Evolutionary conservation across 2,797 vertebrate species (phyloP), one percentile per base, ranked within the genome.

Genomic region (Sylvilagus floridanus): DNA sequence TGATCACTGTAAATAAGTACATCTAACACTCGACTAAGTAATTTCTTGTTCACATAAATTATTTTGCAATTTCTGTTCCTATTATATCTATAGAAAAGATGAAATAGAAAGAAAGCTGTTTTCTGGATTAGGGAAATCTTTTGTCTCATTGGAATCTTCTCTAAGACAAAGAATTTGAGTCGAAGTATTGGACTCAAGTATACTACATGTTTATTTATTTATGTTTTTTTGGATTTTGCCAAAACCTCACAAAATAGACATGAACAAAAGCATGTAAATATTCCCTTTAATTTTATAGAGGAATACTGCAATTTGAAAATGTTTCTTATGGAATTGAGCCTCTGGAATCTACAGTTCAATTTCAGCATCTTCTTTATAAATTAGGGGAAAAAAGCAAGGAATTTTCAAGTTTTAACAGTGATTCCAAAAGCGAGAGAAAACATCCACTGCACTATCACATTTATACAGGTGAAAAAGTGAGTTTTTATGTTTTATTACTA

Each of bases 291-390:
- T 82, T 84, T 92, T 93, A 62, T 94, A 98, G 98, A 10, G 97
- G 98, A 77, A 28, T 98, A 50, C 69, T 98, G 54, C 97, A 98
- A 57, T 94, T 98, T 92, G 82, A 95, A 82, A 97, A 97, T 50
- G 24, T 79, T 84, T 97, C 95, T 87, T 98, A 98, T 0, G 97
- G 97, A 90, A 97, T 98, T 2, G 97, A 97, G 75, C 97, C 97
- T 21, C 75, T 98, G 78, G 97, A 97, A 32, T 83, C 93, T 26
- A 37, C 90, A 26, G 47, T 82, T 17, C 87, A 90, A 19, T 96
- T 96, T 84, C 96, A 97, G 42, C 98, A 98, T 63, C 85, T 98
- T 72, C 3, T 98, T 94, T 98, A 97, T 84, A 96, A 95, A 81
- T n/a, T 96, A 81, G 79, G 63, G 10, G 94, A 92, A 32, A 73